Evolutionary conservation across 2,888 invertebrate species (phyloP), one percentile per base, ranked within the genome.

Genomic region (Philonicus albiceps): DNA sequence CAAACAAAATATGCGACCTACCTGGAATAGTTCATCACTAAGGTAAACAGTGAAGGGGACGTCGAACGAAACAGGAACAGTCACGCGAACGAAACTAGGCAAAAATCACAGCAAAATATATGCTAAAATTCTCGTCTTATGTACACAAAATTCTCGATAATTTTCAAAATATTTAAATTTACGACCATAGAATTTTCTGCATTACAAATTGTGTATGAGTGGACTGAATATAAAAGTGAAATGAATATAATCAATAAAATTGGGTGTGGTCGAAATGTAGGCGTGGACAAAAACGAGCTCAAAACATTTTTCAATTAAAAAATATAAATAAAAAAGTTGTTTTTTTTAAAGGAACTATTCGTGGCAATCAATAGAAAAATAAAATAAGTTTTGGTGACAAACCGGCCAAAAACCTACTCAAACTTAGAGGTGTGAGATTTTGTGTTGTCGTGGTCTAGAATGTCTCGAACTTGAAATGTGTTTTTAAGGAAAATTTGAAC

Each of bases 1-100:
- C 22, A 34, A 40, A 64, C 13, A 83, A 84, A 84, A 73, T 84
- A 73, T 43, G 84, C 84, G 84, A 84, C 84, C 84, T 84, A 84
- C 84, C 84, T 84, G 55, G n/a, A 73, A 73, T 73, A 73, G 73
- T 16, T 64, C 43, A 34, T 40, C 76, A n/a, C 22, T 37, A 76
- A 76, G 22, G 31, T 13, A 43, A 30, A 53, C 27, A 80, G 27
- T 80, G n/a, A 80, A 19, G 31, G 22, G 49, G 30, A 80, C 80
- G 80, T n/a, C 49, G 53, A 80, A 80, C 53, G 80, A 30, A 53
- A 80, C 53, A 80, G 80, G 37, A 78, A 43, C 78, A 53, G n/a
- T 78, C 53, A 53, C 81, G 81, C 31, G 55, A 27, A 81, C 27
- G 55, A 81, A 43, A 55, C 55, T 55, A 53, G 64, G 19, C 53